Conservation (phyloP, 1,140 invertebrate genomes). For the Vanessa tameamea region DNA sequence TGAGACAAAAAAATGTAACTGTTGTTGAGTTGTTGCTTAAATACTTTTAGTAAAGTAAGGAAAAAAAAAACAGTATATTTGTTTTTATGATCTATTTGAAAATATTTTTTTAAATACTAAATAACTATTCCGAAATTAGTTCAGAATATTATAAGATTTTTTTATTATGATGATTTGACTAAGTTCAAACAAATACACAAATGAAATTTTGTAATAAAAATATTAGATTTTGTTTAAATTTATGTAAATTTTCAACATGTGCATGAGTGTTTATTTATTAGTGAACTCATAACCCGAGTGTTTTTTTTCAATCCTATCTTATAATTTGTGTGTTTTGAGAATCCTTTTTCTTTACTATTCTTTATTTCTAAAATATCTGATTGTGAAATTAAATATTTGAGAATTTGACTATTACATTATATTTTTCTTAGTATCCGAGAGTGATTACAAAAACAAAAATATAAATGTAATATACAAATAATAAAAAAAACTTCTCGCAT, state of each 20-base stretch:
- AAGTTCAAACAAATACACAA: too few relatives aligned
- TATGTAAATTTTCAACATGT: not conserved
- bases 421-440: conserved; percentile 13
- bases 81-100: too few relatives aligned
- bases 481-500: not conserved
- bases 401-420: not conserved
- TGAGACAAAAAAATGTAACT: too few relatives aligned
- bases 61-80: too few relatives aligned
- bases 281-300: conserved; percentile 14
- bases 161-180: not conserved
- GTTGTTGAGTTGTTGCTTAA: too few relatives aligned
- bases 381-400: not conserved
- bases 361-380: conserved; percentile 7
- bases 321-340: conserved; percentile 14
- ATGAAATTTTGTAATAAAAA: not conserved
- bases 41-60: too few relatives aligned
- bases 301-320: conserved; percentile 14
- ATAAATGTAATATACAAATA: not conserved
- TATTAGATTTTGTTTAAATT: not conserved
- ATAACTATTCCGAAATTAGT: too few relatives aligned
- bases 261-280: conserved; percentile 22
- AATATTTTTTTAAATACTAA: too few relatives aligned
- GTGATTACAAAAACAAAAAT: not conserved
- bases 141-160: not conserved
- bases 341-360: not conserved